Base-by-base conservation (phyloP, 1,140 invertebrate genomes). In the Galendromus occidentalis region DNA sequence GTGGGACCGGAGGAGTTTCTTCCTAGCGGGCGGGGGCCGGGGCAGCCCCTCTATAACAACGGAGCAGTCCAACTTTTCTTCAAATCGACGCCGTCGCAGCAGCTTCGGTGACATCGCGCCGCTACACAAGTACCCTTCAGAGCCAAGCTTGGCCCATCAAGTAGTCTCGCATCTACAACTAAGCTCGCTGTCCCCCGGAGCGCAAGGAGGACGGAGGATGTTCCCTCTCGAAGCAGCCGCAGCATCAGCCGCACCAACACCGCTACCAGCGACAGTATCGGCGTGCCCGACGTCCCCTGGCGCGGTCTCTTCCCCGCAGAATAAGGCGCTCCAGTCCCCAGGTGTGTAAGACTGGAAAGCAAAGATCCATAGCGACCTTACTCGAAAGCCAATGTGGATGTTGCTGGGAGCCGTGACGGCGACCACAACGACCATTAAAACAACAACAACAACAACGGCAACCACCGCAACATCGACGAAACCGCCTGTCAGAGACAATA, bases 71-170 rank as follows among this genome's bases (percentile, higher is more conserved):
- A 59, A 59, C 22, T 25, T 33, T 25, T 59, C 51, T 33, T 17
- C 51, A 25, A 59, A 59, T 33, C 51, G 51, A 17, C 51, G 51
- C 25, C 51, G 51, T 33, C 51, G 51, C 51, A 59, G 51, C 51
- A 59, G 51, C 33, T 59, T 59, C 9, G 51, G 51, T 14, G 51
- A 59, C 33, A 59, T 59, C 51, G 51, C 22, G 25, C 51, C 51
- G 51, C 51, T 59, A 59, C 51, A 59, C 51, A 59, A 59, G 51
- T 59, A 59, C 51, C 51, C 51, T 59, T 59, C 51, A 14, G 51
- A 59, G 51, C 51, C 51, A 33, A 59, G 51, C 22, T 33, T 59
- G 14, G 51, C 51, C 25, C 51, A 59, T 33, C 51, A 59, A 33
- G 51, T 59, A 59, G 51, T 59, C 22, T 29, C 51, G 51, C 51